A percentile compares a stretch with the other conserved stretches of the same genome.
Conservation (phyloP, 2,888 invertebrate species). For the Drosophila nigricruria region DNA sequence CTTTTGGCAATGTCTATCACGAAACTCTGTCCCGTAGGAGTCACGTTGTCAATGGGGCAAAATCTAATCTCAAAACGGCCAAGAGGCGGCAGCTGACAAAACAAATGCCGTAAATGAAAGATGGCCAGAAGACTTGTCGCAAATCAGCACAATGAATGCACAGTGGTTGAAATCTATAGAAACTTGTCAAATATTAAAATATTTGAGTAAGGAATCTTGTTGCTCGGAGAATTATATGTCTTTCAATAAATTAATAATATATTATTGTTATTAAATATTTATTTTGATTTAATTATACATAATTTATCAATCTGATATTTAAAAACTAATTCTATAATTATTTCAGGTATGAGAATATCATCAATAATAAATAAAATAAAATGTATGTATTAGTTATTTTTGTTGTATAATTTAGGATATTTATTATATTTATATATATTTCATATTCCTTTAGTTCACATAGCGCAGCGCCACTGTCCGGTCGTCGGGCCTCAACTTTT, state of each 20-base stretch:
- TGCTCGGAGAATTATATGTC: no score
- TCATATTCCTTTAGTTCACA: no score
- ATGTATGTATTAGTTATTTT: neutral
- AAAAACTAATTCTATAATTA: neutral
- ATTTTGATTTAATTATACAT: no score
- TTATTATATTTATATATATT: neutral
- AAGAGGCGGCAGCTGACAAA: constrained; percentile 65
- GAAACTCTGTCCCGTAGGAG: constrained; percentile 36
- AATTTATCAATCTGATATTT: no score
- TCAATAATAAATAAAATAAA: no score
- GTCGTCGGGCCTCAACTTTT: constrained; percentile 38
- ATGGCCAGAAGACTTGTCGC: constrained; percentile 61
- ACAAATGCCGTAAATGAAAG: constrained; percentile 76
- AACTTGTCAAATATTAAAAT: neutral
- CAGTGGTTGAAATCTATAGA: constrained; percentile 26
- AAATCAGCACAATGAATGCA: constrained; percentile 31
- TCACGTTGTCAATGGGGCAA: constrained; percentile 64
- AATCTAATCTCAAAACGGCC: constrained; percentile 68
- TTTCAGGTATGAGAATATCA: neutral
- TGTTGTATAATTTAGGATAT: neutral
- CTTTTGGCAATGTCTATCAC: constrained; percentile 23
- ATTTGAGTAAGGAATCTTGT: neutral
- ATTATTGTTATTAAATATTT: no score
- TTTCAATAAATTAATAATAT: neutral
- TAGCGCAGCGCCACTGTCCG: constrained; percentile 50